phyloP scores from a whole-genome alignment of 2,888 invertebrate genomes.

The Scaptomyza flava region DNA sequence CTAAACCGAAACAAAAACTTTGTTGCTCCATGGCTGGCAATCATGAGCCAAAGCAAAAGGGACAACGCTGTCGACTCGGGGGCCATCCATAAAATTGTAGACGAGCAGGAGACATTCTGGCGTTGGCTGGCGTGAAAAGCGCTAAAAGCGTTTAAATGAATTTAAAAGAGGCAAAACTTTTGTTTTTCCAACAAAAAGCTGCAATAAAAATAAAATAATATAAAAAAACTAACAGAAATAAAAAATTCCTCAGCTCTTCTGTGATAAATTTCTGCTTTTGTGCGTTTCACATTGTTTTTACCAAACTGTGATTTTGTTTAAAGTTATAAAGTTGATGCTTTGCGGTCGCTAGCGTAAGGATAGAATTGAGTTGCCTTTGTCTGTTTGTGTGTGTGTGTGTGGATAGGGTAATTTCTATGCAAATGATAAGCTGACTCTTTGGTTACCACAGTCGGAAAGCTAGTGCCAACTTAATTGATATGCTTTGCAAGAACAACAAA shows the following conservation, averaged over 20 bases:
- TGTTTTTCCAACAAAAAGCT: conserved; percentile 36
- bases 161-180: conserved; percentile 74
- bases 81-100: conserved; percentile 57
- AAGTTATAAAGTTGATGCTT: conserved; percentile 55
- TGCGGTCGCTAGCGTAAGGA: conserved; percentile 11
- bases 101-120: conserved; percentile 51
- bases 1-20: conserved; percentile 65
- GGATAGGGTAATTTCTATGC: conserved; percentile 65
- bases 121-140: conserved; percentile 65
- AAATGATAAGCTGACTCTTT: conserved; percentile 62
- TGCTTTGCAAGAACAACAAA: conserved; percentile 69
- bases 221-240: not conserved
- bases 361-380: conserved; percentile 6
- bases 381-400: conserved; percentile 25
- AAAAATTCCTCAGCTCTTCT: conserved; percentile 36
- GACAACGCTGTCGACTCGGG: conserved; percentile 18
- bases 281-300: conserved; percentile 59
- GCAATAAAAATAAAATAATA: conserved; percentile 7
- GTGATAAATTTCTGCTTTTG: conserved; percentile 49
- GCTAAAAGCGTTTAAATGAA: conserved; percentile 77
- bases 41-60: conserved; percentile 4
- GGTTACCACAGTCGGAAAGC: conserved; percentile 32
- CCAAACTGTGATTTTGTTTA: conserved; percentile 53
- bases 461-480: conserved; percentile 68
- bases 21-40: conserved; percentile 23